A percentile compares a stretch with the other conserved stretches of the same genome.
These are phyloP conservation scores for Xanthia icteritia DNA, from an alignment of 2,888 invertebrate species.

Conservation along the genomic window DNA sequence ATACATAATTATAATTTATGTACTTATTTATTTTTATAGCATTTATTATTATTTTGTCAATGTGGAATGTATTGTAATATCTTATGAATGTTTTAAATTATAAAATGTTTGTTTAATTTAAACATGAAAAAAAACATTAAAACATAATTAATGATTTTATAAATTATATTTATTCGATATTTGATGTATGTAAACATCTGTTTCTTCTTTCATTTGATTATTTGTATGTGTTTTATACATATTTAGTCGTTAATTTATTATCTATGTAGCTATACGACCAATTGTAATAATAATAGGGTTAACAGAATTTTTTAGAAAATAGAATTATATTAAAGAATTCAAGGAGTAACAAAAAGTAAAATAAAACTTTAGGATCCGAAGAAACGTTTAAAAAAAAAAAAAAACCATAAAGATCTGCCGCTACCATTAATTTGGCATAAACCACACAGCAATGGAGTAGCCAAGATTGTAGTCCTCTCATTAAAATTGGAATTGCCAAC, in stretches of 20 bases:
- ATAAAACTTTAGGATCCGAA: neutral
- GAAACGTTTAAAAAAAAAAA: neutral
- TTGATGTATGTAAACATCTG: neutral
- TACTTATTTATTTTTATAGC: neutral
- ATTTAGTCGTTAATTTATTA: neutral
- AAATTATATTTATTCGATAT: neutral
- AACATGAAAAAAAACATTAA: neutral
- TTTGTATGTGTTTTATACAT: neutral
- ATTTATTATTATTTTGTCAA: neutral
- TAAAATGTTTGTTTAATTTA: neutral
- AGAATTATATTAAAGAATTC: neutral
- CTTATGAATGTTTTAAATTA: neutral
- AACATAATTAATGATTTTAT: neutral
- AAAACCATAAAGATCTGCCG: neutral
- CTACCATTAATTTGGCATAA: neutral
- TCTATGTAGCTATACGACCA: neutral
- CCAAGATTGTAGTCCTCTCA: neutral
- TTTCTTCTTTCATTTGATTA: conserved; percentile 4
- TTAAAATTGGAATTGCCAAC: neutral
- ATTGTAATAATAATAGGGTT: neutral
- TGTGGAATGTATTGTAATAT: neutral
- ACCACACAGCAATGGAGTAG: neutral
- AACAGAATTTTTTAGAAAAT: neutral
- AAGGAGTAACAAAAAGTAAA: neutral
- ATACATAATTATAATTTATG: neutral